phyloP scores from a whole-genome alignment of 2,113 vertebrate genomes.

The Phyllostomus discolor region DNA sequence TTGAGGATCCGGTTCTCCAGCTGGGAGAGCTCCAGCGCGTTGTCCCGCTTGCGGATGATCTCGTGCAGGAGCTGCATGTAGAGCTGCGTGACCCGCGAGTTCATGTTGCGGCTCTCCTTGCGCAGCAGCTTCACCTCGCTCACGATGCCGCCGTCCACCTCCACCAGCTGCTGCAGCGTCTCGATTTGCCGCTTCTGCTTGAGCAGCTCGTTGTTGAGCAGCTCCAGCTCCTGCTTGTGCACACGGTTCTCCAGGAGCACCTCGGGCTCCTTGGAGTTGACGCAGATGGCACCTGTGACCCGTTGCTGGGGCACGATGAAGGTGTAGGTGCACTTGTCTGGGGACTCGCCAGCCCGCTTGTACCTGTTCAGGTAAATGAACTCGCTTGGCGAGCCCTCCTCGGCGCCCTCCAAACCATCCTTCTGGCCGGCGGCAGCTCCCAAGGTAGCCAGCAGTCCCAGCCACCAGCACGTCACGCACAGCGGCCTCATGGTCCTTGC shows the following conservation, averaged over 20 bases:
- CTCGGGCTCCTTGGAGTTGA: slow-evolving; percentile 95
- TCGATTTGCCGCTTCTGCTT: slow-evolving; percentile 99
- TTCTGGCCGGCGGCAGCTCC: slow-evolving; percentile 75
- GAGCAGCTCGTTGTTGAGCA: slow-evolving; percentile 94
- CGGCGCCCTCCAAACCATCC: slow-evolving; percentile 83
- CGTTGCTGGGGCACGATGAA: slow-evolving; percentile 98
- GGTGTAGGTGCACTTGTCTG: slow-evolving; percentile 97
- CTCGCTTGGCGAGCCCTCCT: slow-evolving; percentile 83
- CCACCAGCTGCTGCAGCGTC: slow-evolving; percentile 95
- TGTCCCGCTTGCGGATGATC: slow-evolving; percentile 98
- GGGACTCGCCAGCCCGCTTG: slow-evolving; percentile 84
- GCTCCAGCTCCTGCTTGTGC: slow-evolving; percentile 95
- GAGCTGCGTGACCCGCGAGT: slow-evolving; percentile 96
- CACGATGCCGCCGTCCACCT: slow-evolving; percentile 97
- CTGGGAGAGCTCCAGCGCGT: slow-evolving; percentile 94
- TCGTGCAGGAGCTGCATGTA: slow-evolving; percentile 99
- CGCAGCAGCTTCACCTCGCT: slow-evolving; percentile 97
- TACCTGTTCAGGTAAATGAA: slow-evolving; percentile 89
- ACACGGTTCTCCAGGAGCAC: slow-evolving; percentile 90
- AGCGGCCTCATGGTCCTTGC: slow-evolving; percentile 77
- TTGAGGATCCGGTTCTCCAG: slow-evolving; percentile 97
- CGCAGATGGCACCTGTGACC: slow-evolving; percentile 97
- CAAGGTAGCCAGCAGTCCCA: slow-evolving; percentile 80
- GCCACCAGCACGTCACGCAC: slow-evolving; percentile 79
- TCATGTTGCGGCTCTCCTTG: slow-evolving; percentile 99